Evolutionary conservation across 2,888 invertebrate genomes (phyloP).

Genomic region (Apamea sordens): DNA sequence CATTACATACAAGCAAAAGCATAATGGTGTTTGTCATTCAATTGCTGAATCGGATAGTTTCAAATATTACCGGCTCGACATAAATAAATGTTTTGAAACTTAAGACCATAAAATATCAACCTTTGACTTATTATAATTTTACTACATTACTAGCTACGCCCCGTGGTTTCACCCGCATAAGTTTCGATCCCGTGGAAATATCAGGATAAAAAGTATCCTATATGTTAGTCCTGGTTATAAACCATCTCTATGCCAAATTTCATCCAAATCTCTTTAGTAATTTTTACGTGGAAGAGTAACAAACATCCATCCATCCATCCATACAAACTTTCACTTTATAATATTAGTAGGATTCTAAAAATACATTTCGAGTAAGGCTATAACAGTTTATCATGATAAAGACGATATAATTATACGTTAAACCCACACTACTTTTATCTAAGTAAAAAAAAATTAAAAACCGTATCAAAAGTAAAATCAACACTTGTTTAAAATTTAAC

Average conservation of each 20-base stretch:
- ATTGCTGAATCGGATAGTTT: neutral
- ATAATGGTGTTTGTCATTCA: neutral
- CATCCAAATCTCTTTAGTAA: too few species aligned
- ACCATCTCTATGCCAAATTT: too few species aligned
- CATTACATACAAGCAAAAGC: neutral
- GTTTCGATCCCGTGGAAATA: too few species aligned
- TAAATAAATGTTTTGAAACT: neutral
- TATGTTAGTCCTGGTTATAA: too few species aligned
- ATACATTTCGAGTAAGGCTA: neutral
- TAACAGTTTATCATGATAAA: neutral
- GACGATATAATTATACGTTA: slow-evolving; percentile 11
- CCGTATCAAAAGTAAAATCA: slow-evolving; percentile 48
- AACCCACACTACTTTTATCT: slow-evolving; percentile 16
- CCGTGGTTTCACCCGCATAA: too few species aligned
- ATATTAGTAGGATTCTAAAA: slow-evolving; percentile 1
- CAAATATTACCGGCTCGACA: neutral
- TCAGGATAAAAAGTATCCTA: too few species aligned
- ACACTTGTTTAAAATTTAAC: slow-evolving; percentile 58
- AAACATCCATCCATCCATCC: too few species aligned
- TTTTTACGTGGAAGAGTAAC: too few species aligned
- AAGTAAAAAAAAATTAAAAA: slow-evolving; percentile 34
- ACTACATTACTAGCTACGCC: neutral
- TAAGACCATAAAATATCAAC: slow-evolving; percentile 6
- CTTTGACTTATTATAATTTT: neutral
- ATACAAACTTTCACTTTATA: too few species aligned